These are phyloP conservation scores for Cheilosia variabilis DNA, from an alignment of 2,888 invertebrate species.

Conservation along the genomic window DNA sequence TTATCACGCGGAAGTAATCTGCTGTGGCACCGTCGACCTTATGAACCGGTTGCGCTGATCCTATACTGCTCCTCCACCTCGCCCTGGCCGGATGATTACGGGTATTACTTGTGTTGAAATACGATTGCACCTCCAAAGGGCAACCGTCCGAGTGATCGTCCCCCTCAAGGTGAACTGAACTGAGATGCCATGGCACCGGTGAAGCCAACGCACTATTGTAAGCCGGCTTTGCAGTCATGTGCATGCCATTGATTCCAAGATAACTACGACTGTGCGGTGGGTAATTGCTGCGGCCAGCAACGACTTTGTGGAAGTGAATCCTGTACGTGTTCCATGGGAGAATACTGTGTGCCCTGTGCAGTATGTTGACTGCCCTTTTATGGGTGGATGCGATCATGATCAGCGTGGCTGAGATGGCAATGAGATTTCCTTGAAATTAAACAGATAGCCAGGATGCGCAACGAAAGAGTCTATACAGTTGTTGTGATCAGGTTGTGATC, in stretches of 20 bases:
- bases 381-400: slow-evolving; percentile 71
- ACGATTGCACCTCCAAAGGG: slow-evolving; percentile 70
- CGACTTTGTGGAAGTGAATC: slow-evolving; percentile 66
- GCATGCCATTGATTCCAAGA: slow-evolving; percentile 26
- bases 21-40: slow-evolving; percentile 51
- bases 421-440: slow-evolving; percentile 74
- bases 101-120: slow-evolving; percentile 68
- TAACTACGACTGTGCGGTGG: slow-evolving; percentile 8
- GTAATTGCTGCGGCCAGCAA: slow-evolving; percentile 55
- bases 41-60: slow-evolving; percentile 67
- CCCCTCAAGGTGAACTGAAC: slow-evolving; percentile 75
- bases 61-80: slow-evolving; percentile 6
- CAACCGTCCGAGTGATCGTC: slow-evolving; percentile 68
- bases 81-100: slow-evolving; percentile 46
- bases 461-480: slow-evolving; percentile 13
- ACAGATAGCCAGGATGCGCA: slow-evolving; percentile 66
- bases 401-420: slow-evolving; percentile 67
- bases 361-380: slow-evolving; percentile 67
- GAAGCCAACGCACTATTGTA: slow-evolving; percentile 62
- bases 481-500: slow-evolving; percentile 70
- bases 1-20: slow-evolving; percentile 75
- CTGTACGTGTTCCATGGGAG: slow-evolving; percentile 66
- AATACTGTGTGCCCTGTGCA: slow-evolving; percentile 47
- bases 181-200: slow-evolving; percentile 39
- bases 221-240: slow-evolving; percentile 46